These are phyloP conservation scores for Procambarus clarkii DNA, from an alignment of 1,140 invertebrate genomes.

Conservation along the genomic window DNA sequence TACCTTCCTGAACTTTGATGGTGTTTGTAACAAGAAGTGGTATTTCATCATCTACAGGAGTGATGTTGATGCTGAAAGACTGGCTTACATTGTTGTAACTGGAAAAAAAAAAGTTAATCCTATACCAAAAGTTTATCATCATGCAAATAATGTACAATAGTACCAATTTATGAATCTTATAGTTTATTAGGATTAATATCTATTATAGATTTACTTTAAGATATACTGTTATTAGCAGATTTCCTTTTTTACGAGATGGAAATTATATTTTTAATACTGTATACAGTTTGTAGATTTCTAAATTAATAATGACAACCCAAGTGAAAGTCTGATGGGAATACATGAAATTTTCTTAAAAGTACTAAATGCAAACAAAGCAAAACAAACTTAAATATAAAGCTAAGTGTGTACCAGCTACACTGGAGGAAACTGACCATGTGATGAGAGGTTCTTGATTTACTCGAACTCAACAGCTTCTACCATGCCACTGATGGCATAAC, in stretches of 20 bases:
- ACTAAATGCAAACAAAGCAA: neutral
- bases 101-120: slow-evolving; percentile 29
- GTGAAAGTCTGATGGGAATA: neutral
- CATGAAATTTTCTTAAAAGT: neutral
- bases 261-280: too few species aligned
- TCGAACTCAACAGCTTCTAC: too few species aligned
- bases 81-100: slow-evolving; percentile 73
- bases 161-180: too few species aligned
- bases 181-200: too few species aligned
- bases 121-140: neutral
- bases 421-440: too few species aligned
- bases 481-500: too few species aligned
- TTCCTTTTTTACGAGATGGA: too few species aligned
- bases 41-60: slow-evolving; percentile 77
- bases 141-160: too few species aligned
- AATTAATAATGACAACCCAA: neutral
- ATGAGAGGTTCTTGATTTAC: too few species aligned
- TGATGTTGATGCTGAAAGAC: slow-evolving; percentile 74
- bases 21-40: slow-evolving; percentile 75
- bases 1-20: slow-evolving; percentile 77
- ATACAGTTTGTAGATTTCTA: neutral
- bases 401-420: too few species aligned
- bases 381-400: neutral
- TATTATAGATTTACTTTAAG: too few species aligned
- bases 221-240: too few species aligned